Conservation (phyloP, 2,888 invertebrate genomes). For the Epirrhoe alternata region DNA sequence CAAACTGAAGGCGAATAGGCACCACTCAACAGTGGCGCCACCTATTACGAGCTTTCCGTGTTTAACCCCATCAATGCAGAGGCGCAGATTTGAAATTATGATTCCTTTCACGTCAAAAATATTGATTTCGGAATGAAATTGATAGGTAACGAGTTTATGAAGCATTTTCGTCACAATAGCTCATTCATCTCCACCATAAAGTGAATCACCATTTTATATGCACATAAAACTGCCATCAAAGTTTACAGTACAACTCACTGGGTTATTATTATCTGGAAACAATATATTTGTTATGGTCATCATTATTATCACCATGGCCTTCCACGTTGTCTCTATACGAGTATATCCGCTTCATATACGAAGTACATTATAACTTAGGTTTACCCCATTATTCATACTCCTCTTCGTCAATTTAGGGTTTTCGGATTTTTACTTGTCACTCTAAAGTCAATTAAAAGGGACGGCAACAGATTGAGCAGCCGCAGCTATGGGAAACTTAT, state of each 20-base stretch:
- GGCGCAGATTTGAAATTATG: constrained; percentile 3
- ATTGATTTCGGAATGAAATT: constrained; percentile 53
- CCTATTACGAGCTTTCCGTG: no score
- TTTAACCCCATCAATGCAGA: no score
- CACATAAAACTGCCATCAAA: constrained; percentile 36
- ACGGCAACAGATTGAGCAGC: no score
- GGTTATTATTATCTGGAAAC: not conserved
- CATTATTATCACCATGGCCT: constrained; percentile 1
- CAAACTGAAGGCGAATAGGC: no score
- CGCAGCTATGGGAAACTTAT: no score
- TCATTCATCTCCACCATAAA: constrained; percentile 49
- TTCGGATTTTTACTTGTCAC: no score
- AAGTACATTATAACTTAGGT: not conserved
- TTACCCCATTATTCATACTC: not conserved
- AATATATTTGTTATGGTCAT: not conserved
- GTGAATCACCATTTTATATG: constrained; percentile 44
- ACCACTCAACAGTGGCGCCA: no score
- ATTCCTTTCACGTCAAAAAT: constrained; percentile 35
- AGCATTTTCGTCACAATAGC: constrained; percentile 55
- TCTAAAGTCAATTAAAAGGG: no score
- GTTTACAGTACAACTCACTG: constrained; percentile 1
- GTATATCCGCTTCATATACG: not conserved
- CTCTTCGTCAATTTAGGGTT: no score
- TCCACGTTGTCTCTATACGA: constrained; percentile 6
- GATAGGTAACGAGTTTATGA: constrained; percentile 52